These are phyloP conservation scores for Stenurella melanura DNA, from an alignment of 2,888 invertebrate species.

Conservation along the genomic window DNA sequence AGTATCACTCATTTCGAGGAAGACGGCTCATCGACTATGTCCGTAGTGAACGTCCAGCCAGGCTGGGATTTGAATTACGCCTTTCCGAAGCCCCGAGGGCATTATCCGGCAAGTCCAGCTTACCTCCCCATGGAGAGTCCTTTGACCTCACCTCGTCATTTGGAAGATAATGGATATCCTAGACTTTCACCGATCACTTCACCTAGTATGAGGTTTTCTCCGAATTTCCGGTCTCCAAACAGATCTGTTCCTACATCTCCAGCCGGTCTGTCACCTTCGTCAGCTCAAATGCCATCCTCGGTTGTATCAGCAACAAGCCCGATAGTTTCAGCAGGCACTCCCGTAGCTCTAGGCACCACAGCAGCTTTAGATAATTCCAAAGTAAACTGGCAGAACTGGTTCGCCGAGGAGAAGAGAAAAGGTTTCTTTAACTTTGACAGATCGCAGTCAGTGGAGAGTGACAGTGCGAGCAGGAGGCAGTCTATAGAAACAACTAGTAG, in stretches of 20 bases:
- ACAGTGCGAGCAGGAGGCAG: slow-evolving; percentile 24
- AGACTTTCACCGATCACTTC: not conserved
- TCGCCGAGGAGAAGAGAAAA: slow-evolving; percentile 41
- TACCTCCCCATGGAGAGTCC: not conserved
- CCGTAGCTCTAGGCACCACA: too few species aligned
- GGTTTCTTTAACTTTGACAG: slow-evolving; percentile 31
- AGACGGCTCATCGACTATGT: not conserved
- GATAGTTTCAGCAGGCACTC: not conserved
- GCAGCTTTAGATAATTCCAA: not conserved
- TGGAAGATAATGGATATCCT: not conserved
- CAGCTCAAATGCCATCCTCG: not conserved
- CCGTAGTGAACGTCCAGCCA: not conserved
- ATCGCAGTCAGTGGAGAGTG: slow-evolving; percentile 26
- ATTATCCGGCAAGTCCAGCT: not conserved
- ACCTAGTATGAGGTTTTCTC: not conserved
- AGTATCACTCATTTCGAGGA: not conserved
- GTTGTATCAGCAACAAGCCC: not conserved
- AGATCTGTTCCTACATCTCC: not conserved
- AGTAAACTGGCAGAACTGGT: slow-evolving; percentile 43
- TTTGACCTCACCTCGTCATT: not conserved
- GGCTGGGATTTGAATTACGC: not conserved
- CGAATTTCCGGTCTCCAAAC: not conserved
- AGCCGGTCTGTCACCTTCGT: not conserved
- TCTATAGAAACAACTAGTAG: slow-evolving; percentile 49
- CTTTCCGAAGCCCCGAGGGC: not conserved